Evolutionary conservation across 1,140 invertebrate genomes (phyloP), one percentile per base, ranked within the genome.

Genomic region (Condylostylus longicornis): DNA sequence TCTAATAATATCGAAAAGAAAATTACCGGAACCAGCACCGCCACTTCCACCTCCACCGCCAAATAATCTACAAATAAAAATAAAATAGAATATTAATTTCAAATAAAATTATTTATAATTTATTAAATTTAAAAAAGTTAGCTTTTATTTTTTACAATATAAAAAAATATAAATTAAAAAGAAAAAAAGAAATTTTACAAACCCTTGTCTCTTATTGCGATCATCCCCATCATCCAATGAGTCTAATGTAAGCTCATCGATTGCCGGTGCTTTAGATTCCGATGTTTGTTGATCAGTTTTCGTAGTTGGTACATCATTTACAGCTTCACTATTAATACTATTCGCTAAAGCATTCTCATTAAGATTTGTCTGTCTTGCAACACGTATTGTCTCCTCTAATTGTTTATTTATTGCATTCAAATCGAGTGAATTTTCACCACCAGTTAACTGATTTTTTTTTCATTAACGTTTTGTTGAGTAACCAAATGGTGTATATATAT

Each of bases 1-100:
- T 69, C 82, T 71, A 54, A 85, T 79, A 47, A 84, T 78, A 61
- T 87, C 82, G 63, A 85, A 84, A 38, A 87, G 66, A 65, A 87
- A 83, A 64, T 85, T 87, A 37, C 82, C 82, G 8, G 80, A 83
- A 22, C 81, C 82, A 35, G 74, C 74, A 10, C 68, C 69, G 10
- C 68, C 69, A 39, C 65, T 69, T 12, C 67, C 70, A 33, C 68
- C 66, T 17, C 55, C 64, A 38, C 56, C 58, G 32, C 60, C 63
- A 23, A 27, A 27, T 4, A 27, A 27, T 27, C 25, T 27, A 4
- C 3, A 27, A 27, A 4, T n/a, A 8, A n/a, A n/a, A 3, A 27
- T 4, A 27, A 4, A 4, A 27, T 4, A 27, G 15, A 4, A 18
- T 10, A 32, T 13, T 32, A 32, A 14, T 17, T 4, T 32, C 3